Conservation (phyloP, 2,888 invertebrate genomes). For the Hecatera dysodea region DNA sequence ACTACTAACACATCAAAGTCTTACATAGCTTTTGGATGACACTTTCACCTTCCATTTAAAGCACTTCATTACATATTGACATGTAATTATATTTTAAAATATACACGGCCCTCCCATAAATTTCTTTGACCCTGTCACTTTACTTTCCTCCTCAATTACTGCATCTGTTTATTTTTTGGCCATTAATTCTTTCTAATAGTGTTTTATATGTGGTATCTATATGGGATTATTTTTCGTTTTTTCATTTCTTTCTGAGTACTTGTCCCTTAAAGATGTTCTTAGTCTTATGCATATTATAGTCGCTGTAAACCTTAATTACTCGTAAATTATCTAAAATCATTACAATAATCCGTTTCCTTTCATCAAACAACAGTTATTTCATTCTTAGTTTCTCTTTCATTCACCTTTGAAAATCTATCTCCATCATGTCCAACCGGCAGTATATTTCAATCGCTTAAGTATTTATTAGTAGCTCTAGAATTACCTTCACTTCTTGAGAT, state of each 20-base stretch:
- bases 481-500: constrained; percentile 60
- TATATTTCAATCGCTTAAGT: constrained; percentile 48
- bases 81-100: constrained; percentile 60
- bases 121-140: constrained; percentile 70
- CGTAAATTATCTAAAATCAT: background rate
- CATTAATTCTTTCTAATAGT: constrained; percentile 12
- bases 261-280: background rate
- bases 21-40: constrained; percentile 50
- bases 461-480: constrained; percentile 61
- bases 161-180: constrained; percentile 35
- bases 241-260: background rate
- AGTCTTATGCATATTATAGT: background rate
- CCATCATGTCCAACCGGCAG: constrained; percentile 29
- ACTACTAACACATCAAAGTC: constrained; percentile 50
- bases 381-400: constrained; percentile 48
- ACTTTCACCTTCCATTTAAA: constrained; percentile 57
- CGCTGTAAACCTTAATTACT: background rate
- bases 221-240: background rate
- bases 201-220: background rate
- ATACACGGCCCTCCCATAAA: constrained; percentile 62
- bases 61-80: constrained; percentile 53
- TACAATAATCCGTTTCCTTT: constrained; percentile 12
- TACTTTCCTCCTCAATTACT: constrained; percentile 61
- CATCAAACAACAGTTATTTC: constrained; percentile 20
- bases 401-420: constrained; percentile 46